phyloP scores from a whole-genome alignment of 2,888 invertebrate species.

The Cotesia congregata region DNA sequence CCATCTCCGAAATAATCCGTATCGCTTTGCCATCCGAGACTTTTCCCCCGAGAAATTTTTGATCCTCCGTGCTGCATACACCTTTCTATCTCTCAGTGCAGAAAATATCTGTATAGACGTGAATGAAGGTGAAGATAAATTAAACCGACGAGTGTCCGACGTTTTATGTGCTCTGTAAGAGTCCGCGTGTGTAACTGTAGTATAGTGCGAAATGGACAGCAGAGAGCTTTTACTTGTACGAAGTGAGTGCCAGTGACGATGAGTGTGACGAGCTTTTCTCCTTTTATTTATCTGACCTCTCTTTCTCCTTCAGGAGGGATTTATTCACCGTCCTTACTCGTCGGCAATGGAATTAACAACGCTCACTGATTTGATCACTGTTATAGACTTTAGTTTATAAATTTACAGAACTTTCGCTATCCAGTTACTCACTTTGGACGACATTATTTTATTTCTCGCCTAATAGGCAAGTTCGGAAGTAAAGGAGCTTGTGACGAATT shows the following conservation, averaged over 20 bases:
- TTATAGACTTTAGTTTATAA: constrained; percentile 28
- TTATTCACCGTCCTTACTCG: constrained; percentile 9
- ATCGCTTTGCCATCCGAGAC: constrained; percentile 19
- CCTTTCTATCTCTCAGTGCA: not conserved
- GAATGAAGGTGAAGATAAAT: constrained; percentile 21
- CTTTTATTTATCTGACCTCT: not conserved
- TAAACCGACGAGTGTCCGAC: constrained; percentile 18
- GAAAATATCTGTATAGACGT: not conserved
- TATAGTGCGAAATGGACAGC: constrained; percentile 38
- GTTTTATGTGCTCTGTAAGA: constrained; percentile 12
- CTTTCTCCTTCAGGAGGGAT: not conserved
- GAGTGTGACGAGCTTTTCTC: constrained; percentile 21
- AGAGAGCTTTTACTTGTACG: constrained; percentile 31
- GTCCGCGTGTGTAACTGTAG: not conserved
- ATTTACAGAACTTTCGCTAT: constrained; percentile 28
- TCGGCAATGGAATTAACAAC: constrained; percentile 35
- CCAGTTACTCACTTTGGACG: not conserved
- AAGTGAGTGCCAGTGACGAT: constrained; percentile 18
- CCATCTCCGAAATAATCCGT: constrained; percentile 22
- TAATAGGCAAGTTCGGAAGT: too few species aligned
- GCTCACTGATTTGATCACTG: constrained; percentile 32
- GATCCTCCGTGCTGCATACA: not conserved
- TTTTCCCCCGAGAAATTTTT: constrained; percentile 17
- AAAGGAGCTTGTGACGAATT: too few species aligned
- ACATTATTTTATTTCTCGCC: too few species aligned